Evolutionary conservation across 2,797 vertebrate genomes (phyloP).

Genomic region (Pantherophis vulpinus): DNA sequence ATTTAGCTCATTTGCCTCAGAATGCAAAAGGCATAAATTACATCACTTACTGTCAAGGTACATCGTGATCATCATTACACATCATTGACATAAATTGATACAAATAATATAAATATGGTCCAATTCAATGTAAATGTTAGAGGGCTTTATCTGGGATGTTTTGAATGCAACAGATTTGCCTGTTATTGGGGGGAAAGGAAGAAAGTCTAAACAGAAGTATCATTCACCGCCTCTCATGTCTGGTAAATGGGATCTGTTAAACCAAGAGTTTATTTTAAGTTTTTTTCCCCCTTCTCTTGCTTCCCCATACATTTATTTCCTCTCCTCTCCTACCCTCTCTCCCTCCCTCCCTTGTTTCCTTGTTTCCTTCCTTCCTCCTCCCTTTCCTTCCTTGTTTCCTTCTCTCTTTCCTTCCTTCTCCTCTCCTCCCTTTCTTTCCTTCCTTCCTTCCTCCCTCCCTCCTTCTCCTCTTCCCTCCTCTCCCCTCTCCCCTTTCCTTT

Average conservation of each 20-base stretch:
- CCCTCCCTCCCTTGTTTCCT: too few species aligned
- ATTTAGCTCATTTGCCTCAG: neutral
- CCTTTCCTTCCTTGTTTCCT: too few species aligned
- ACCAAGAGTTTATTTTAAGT: neutral
- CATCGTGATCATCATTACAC: neutral
- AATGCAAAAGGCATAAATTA: neutral
- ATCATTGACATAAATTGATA: neutral
- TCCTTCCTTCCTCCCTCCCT: too few species aligned
- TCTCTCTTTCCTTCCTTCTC: too few species aligned
- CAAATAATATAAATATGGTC: neutral
- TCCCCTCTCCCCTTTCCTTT: too few species aligned
- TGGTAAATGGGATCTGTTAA: neutral
- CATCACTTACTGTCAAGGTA: neutral
- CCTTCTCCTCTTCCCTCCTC: too few species aligned
- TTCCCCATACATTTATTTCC: neutral
- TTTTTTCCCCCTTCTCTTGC: neutral
- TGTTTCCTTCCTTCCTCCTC: fast-evolving
- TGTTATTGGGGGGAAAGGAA: neutral
- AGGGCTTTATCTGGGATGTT: neutral
- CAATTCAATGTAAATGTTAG: neutral
- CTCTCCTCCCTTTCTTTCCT: too few species aligned
- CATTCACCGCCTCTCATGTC: neutral
- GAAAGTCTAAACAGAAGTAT: neutral
- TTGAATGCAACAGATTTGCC: neutral
- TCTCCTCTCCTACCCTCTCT: too few species aligned